These are phyloP conservation scores for Elaphurus davidianus DNA, from an alignment of 2,113 vertebrate genomes.

Conservation along the genomic window DNA sequence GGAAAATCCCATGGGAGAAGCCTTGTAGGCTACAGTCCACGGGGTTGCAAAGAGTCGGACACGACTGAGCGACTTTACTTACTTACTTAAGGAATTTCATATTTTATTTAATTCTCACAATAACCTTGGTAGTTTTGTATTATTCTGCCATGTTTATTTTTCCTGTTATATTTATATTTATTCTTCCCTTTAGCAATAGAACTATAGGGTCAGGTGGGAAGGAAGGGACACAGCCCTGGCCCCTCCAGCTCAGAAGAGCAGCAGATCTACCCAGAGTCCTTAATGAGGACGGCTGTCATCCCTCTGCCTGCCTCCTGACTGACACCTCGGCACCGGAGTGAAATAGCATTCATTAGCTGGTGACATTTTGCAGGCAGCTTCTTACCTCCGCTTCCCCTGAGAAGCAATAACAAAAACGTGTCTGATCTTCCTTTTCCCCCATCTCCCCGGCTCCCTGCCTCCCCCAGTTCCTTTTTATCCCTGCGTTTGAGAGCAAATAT, in stretches of 20 bases:
- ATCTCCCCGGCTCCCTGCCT: not conserved
- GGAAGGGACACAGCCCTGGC: not conserved
- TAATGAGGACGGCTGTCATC: not conserved
- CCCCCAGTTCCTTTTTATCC: slow-evolving; percentile 43
- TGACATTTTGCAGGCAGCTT: slow-evolving; percentile 67
- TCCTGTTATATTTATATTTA: not conserved
- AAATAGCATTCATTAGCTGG: slow-evolving; percentile 29
- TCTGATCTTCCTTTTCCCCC: slow-evolving; percentile 53
- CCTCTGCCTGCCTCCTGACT: not conserved
- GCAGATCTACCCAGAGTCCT: not conserved
- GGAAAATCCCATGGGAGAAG: too few species aligned
- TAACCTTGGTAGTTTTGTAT: not conserved
- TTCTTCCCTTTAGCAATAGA: not conserved
- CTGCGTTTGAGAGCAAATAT: not conserved
- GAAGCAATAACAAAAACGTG: slow-evolving; percentile 47
- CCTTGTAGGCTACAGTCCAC: too few species aligned
- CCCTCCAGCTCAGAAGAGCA: not conserved
- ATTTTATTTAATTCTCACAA: not conserved
- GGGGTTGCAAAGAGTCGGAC: too few species aligned
- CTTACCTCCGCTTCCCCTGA: slow-evolving; percentile 57
- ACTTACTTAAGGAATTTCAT: not conserved
- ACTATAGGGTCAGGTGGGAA: not conserved
- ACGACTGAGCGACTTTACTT: too few species aligned
- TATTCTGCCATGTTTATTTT: not conserved
- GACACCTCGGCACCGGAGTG: not conserved